phyloP scores from a whole-genome alignment of 2,888 invertebrate species.

The Trichacis sp. region DNA sequence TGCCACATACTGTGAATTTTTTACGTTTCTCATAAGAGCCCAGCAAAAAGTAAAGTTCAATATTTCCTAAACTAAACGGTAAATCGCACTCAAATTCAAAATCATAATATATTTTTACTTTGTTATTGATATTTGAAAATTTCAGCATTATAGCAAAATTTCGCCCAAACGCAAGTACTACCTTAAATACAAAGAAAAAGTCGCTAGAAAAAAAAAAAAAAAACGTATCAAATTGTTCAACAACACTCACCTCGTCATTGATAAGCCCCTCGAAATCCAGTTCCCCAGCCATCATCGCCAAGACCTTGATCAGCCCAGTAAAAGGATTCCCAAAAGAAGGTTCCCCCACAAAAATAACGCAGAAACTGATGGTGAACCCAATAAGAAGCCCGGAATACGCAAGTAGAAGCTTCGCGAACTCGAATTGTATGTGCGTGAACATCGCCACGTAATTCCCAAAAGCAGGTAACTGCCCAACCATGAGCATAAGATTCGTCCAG shows the following conservation, averaged over 20 bases:
- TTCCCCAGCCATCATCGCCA: constrained; percentile 68
- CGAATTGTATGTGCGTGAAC: constrained; percentile 68
- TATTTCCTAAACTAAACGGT: too few relatives aligned
- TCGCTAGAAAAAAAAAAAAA: too few relatives aligned
- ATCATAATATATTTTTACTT: too few relatives aligned
- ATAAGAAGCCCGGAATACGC: constrained; percentile 68
- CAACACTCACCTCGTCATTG: too few relatives aligned
- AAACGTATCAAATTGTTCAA: too few relatives aligned
- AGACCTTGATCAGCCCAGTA: constrained; percentile 64
- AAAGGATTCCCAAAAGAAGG: constrained; percentile 65
- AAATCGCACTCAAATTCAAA: too few relatives aligned
- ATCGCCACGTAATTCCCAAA: constrained; percentile 71
- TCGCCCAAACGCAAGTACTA: too few relatives aligned
- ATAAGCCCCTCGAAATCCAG: constrained; percentile 65
- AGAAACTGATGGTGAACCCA: constrained; percentile 69
- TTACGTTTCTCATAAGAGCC: too few relatives aligned
- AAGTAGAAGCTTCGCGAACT: constrained; percentile 66
- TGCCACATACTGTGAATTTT: too few relatives aligned
- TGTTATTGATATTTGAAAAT: too few relatives aligned
- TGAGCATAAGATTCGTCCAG: constrained; percentile 68
- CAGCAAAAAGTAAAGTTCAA: too few relatives aligned
- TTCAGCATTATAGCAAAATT: constrained; percentile 70
- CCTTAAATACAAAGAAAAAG: too few relatives aligned
- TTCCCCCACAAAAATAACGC: constrained; percentile 66
- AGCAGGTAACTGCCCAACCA: constrained; percentile 69